Conservation (phyloP, 2,797 vertebrate genomes). For the Sparus aurata region DNA sequence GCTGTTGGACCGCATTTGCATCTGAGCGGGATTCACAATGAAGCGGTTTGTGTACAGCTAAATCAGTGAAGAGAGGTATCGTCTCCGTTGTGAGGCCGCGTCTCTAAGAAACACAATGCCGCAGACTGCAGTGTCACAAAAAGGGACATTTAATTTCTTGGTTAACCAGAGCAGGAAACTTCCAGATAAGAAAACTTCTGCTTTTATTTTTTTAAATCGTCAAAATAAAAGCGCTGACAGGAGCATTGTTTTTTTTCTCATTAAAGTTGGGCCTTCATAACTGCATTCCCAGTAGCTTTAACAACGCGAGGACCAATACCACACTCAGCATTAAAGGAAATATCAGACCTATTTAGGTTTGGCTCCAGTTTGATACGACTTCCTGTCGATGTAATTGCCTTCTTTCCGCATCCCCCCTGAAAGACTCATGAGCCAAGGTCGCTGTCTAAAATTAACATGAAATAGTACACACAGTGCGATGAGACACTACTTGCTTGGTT, state of each 20-base stretch:
- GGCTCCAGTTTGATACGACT: slow-evolving; percentile 24
- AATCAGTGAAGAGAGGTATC: slow-evolving; percentile 33
- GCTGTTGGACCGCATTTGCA: slow-evolving; percentile 59
- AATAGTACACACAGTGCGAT: slow-evolving; percentile 37
- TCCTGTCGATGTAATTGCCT: slow-evolving; percentile 41
- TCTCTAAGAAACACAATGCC: slow-evolving; percentile 12
- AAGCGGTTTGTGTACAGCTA: slow-evolving; percentile 37
- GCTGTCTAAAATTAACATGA: slow-evolving; percentile 65
- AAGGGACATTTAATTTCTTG: not conserved
- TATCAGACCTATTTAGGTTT: slow-evolving; percentile 20
- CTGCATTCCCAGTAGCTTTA: slow-evolving; percentile 3
- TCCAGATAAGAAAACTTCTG: slow-evolving; percentile 2
- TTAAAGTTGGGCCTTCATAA: slow-evolving; percentile 7
- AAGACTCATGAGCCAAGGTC: slow-evolving; percentile 55
- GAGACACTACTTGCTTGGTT: slow-evolving; percentile 30
- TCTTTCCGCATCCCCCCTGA: slow-evolving; percentile 36
- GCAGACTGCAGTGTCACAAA: slow-evolving; percentile 14
- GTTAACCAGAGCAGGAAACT: slow-evolving; percentile 1
- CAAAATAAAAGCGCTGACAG: slow-evolving; percentile 8
- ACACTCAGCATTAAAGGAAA: slow-evolving; percentile 3
- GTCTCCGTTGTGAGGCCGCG: slow-evolving; percentile 7
- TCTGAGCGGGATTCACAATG: slow-evolving; percentile 50
- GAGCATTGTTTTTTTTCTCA: not conserved
- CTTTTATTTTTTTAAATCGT: no score
- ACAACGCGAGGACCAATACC: slow-evolving; percentile 6